Evolutionary conservation across 2,113 vertebrate species (phyloP).

Genomic region (Datnioides undecimradiatus): DNA sequence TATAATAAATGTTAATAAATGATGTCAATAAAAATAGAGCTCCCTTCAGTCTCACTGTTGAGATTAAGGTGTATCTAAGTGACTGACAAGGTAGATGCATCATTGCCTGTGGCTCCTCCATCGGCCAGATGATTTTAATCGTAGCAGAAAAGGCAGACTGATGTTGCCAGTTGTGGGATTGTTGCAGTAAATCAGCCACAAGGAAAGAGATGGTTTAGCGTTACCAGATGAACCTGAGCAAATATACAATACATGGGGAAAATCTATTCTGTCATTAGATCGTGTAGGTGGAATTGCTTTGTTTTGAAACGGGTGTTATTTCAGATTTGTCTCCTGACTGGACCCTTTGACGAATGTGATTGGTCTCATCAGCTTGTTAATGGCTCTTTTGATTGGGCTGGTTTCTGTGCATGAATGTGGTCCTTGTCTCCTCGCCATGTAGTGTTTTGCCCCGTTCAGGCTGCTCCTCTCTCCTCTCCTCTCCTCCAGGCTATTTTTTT

Average conservation of each 20-base stretch:
- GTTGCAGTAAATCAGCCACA: not conserved
- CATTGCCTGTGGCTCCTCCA: not conserved
- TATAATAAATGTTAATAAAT: not conserved
- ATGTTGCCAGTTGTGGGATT: not conserved
- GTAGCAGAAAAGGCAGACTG: not conserved
- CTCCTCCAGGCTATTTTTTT: conserved; percentile 35
- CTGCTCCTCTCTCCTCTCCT: conserved; percentile 2
- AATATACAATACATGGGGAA: not conserved
- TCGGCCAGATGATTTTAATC: conserved; percentile 15
- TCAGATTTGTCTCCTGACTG: conserved; percentile 9
- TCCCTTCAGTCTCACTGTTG: not conserved
- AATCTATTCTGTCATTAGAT: not conserved
- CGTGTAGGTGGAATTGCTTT: not conserved
- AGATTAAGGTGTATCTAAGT: not conserved
- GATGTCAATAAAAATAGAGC: not conserved
- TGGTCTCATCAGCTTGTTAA: conserved; percentile 70
- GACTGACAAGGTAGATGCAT: not conserved
- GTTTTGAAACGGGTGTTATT: not conserved
- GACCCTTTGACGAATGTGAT: conserved; percentile 41
- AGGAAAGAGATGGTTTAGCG: not conserved
- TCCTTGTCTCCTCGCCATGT: conserved; percentile 67
- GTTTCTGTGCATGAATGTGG: conserved; percentile 73
- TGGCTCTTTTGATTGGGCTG: conserved; percentile 75
- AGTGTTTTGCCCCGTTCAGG: conserved; percentile 58
- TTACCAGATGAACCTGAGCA: not conserved